A percentile compares a stretch with the other conserved stretches of the same genome.
These are phyloP conservation scores for Pipistrellus pipistrellus DNA, from an alignment of 2,797 vertebrate genomes.

Conservation along the genomic window DNA sequence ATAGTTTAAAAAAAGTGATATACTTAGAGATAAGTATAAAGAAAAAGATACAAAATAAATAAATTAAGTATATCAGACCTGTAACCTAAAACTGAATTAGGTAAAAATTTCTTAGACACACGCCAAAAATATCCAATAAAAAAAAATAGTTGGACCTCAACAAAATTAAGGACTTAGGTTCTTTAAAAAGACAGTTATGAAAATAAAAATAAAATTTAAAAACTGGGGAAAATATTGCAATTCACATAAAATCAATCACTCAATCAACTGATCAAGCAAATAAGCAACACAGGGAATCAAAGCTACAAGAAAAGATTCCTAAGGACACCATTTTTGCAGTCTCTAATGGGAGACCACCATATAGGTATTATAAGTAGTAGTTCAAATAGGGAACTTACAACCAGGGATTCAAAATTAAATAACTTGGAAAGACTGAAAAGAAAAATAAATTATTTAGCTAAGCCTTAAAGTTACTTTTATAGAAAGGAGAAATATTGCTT, in stretches of 20 bases:
- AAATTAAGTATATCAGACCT: neutral
- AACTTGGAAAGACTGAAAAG: neutral
- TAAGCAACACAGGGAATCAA: neutral
- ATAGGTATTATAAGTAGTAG: neutral
- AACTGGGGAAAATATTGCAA: neutral
- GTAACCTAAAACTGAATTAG: neutral
- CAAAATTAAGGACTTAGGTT: neutral
- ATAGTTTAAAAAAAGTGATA: neutral
- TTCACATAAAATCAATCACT: neutral
- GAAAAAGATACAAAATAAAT: neutral
- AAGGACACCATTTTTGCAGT: neutral
- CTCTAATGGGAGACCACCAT: neutral
- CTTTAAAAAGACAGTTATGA: neutral
- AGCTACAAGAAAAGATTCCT: neutral
- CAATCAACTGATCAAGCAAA: neutral
- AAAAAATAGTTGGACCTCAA: neutral
- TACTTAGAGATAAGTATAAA: neutral
- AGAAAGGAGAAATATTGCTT: neutral
- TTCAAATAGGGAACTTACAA: neutral
- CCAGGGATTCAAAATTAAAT: conserved; percentile 28
- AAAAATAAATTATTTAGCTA: conserved; percentile 10
- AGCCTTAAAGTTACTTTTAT: neutral
- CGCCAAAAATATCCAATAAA: neutral
- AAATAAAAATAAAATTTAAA: conserved; percentile 30
- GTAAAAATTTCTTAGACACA: conserved; percentile 19